phyloP scores from a whole-genome alignment of 1,140 invertebrate genomes.

The Stegodyphus mimosarum region DNA sequence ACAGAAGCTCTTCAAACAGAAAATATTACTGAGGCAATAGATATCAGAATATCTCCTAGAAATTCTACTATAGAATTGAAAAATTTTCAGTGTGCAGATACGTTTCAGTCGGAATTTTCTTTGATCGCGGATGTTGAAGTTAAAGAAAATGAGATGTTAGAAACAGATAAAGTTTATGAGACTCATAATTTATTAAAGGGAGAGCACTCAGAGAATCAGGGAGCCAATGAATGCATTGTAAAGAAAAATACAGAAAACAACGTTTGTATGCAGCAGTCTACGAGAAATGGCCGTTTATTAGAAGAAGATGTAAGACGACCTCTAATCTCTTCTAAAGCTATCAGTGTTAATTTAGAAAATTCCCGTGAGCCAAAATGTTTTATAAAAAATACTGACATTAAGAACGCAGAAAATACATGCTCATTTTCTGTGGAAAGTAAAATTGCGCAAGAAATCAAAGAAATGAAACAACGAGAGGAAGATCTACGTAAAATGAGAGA shows the following conservation, averaged over 20 bases:
- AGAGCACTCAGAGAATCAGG: too few species aligned
- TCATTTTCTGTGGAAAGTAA: constrained; percentile 33
- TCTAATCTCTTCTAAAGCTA: too few species aligned
- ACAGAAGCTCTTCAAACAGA: constrained; percentile 40
- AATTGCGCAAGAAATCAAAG: constrained; percentile 50
- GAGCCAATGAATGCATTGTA: too few species aligned
- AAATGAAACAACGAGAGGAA: constrained; percentile 52
- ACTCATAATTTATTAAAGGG: too few species aligned
- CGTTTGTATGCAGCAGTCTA: too few species aligned
- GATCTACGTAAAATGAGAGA: constrained; percentile 45
- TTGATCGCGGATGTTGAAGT: constrained; percentile 33
- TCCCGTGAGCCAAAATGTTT: too few species aligned
- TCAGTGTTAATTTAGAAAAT: too few species aligned
- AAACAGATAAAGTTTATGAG: too few species aligned
- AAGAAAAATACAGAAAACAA: too few species aligned
- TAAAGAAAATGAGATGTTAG: background rate
- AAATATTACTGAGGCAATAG: constrained; percentile 27
- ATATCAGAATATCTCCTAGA: constrained; percentile 48
- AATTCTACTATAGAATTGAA: constrained; percentile 43
- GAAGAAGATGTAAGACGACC: too few species aligned
- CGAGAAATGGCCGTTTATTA: too few species aligned
- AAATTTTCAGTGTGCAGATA: constrained; percentile 26
- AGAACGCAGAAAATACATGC: background rate
- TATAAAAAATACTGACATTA: background rate
- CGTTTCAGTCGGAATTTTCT: constrained; percentile 36